Percentiles rank a stretch among this genome's conserved stretches.
These are phyloP conservation scores for Pelmatolapia mariae DNA, from an alignment of 2,113 vertebrate genomes.

Conservation along the genomic window DNA sequence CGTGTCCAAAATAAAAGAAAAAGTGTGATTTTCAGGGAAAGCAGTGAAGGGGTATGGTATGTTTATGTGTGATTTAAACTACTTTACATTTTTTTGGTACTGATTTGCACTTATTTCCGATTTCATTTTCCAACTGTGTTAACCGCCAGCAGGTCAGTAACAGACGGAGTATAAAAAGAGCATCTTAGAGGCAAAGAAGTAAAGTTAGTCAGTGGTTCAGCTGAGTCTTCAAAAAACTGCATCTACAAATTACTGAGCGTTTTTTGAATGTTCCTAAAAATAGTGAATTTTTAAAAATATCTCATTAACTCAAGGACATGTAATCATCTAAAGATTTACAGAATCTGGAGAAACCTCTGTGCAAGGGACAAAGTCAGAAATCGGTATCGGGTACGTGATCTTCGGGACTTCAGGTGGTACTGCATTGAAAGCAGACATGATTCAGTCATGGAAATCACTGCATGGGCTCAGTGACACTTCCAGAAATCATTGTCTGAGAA, in stretches of 20 bases:
- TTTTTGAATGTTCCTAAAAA: not conserved
- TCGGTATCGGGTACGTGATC: not conserved
- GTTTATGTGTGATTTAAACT: not conserved
- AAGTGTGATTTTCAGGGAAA: not conserved
- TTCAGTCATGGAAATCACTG: not conserved
- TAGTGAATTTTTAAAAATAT: not conserved
- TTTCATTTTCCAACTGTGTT: not conserved
- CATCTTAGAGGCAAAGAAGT: not conserved
- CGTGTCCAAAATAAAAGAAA: not conserved
- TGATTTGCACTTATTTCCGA: not conserved
- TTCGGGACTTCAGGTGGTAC: not conserved
- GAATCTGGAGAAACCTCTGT: not conserved
- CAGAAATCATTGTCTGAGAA: not conserved
- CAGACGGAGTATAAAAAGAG: fast-evolving
- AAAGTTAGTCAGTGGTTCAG: not conserved
- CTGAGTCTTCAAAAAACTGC: not conserved
- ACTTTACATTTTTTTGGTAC: not conserved
- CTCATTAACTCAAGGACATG: not conserved
- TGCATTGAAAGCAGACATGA: not conserved
- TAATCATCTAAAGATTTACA: not conserved
- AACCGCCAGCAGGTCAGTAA: not conserved
- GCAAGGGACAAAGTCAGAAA: not conserved
- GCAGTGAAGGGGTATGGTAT: not conserved
- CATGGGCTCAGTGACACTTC: not conserved
- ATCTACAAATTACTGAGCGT: not conserved